These are phyloP conservation scores for Cyanoramphus novaezelandiae DNA, from an alignment of 2,113 vertebrate genomes.

Conservation along the genomic window DNA sequence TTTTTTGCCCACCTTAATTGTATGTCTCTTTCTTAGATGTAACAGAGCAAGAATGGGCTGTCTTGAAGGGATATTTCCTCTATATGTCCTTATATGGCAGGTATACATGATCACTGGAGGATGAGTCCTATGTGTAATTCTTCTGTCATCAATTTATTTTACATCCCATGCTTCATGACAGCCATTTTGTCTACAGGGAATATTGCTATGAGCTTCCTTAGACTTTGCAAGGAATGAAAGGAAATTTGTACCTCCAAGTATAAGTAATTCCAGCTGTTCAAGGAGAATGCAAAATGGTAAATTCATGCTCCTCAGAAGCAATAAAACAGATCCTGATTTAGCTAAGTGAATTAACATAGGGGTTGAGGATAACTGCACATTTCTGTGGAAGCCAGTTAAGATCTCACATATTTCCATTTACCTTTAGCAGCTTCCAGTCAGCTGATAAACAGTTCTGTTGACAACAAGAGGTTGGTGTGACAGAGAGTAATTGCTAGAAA, in stretches of 20 bases:
- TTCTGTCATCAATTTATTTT: slow-evolving; percentile 2
- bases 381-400: not conserved
- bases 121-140: not conserved
- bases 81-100: slow-evolving; percentile 8
- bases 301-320: not conserved
- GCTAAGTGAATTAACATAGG: not conserved
- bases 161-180: not conserved
- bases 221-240: not conserved
- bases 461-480: not conserved
- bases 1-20: slow-evolving; percentile 68
- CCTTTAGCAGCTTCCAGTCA: not conserved
- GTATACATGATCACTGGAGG: not conserved
- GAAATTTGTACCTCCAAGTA: not conserved
- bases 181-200: slow-evolving; percentile 21
- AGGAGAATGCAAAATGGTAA: not conserved
- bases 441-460: not conserved
- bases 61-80: slow-evolving; percentile 43
- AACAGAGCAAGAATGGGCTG: slow-evolving; percentile 15
- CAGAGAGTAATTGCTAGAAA: not conserved
- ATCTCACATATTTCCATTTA: not conserved
- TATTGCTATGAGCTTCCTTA: slow-evolving; percentile 2
- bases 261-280: slow-evolving; percentile 6
- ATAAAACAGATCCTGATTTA: not conserved
- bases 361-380: not conserved
- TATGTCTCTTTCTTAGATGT: slow-evolving; percentile 58